A percentile compares a stretch with the other conserved stretches of the same genome.
These are phyloP conservation scores for Lethocerus indicus DNA, from an alignment of 1,140 invertebrate genomes.

Conservation along the genomic window DNA sequence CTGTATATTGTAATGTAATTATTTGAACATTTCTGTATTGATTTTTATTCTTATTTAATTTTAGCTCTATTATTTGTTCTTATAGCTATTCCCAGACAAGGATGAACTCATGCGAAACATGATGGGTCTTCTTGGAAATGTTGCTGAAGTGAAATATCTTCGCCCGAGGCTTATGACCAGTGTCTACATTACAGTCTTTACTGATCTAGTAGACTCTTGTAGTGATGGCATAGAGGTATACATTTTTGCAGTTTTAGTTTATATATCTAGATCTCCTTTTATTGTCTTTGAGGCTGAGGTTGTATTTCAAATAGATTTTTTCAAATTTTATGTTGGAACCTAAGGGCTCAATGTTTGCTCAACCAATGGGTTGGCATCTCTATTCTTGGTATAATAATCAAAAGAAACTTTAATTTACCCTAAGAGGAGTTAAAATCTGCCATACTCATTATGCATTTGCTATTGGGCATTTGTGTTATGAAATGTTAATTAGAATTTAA, in stretches of 20 bases:
- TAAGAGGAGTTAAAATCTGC: too few relatives aligned
- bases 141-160: conserved; percentile 82
- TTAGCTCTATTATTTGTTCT: too few relatives aligned
- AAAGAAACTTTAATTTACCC: too few relatives aligned
- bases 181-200: conserved; percentile 72
- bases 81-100: conserved; percentile 66
- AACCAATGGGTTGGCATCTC: neutral
- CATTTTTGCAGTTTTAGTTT: neutral
- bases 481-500: too few relatives aligned
- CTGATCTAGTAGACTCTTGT: conserved; percentile 60
- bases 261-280: neutral
- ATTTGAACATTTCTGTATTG: too few relatives aligned
- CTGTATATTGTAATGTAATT: too few relatives aligned
- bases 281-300: too few relatives aligned
- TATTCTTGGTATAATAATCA: neutral
- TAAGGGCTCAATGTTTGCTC: neutral
- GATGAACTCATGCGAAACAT: conserved; percentile 83
- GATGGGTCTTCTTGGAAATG: conserved; percentile 93
- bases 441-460: too few relatives aligned
- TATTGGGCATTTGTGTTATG: too few relatives aligned
- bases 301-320: too few relatives aligned
- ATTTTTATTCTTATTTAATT: too few relatives aligned
- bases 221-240: conserved; percentile 87
- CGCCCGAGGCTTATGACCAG: conserved; percentile 68
- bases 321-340: too few relatives aligned